Percentiles rank a stretch among this genome's conserved stretches.
phyloP scores from a whole-genome alignment of 2,888 invertebrate genomes.

The Hypomecis punctinalis region DNA sequence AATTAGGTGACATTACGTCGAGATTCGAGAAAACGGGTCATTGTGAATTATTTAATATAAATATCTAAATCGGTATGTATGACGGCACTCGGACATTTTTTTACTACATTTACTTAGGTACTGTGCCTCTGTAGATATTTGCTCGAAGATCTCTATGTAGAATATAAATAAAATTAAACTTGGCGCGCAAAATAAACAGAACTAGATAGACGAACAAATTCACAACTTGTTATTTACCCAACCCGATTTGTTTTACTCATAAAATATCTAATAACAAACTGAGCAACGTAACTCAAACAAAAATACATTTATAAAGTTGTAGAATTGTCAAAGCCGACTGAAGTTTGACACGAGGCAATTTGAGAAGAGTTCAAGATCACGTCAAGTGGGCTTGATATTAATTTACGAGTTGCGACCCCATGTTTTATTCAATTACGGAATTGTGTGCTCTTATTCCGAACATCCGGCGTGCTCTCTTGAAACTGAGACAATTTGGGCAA shows the following conservation, averaged over 20 bases:
- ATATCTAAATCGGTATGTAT: too few species aligned
- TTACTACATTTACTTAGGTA: too few species aligned
- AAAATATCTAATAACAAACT: conserved; percentile 15
- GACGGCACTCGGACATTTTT: too few species aligned
- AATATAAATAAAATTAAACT: neutral
- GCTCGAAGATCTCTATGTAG: too few species aligned
- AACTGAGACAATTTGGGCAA: conserved; percentile 7
- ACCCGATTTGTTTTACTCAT: conserved; percentile 1
- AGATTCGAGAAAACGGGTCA: too few species aligned
- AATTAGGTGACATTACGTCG: too few species aligned
- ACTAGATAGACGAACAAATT: neutral
- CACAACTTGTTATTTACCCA: neutral
- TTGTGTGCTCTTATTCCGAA: conserved; percentile 33
- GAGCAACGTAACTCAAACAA: conserved; percentile 15
- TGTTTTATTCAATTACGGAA: conserved; percentile 41
- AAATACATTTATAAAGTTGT: conserved; percentile 18
- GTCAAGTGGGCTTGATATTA: conserved; percentile 34
- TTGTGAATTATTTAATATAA: too few species aligned
- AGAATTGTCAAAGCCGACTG: conserved; percentile 28
- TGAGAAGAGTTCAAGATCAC: conserved; percentile 32
- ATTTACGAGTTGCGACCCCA: conserved; percentile 38
- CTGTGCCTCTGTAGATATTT: too few species aligned
- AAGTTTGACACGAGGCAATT: conserved; percentile 29
- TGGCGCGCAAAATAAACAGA: neutral
- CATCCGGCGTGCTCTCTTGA: conserved; percentile 23